Base-by-base conservation (phyloP, 2,797 vertebrate genomes). In the Balearica regulorum region DNA sequence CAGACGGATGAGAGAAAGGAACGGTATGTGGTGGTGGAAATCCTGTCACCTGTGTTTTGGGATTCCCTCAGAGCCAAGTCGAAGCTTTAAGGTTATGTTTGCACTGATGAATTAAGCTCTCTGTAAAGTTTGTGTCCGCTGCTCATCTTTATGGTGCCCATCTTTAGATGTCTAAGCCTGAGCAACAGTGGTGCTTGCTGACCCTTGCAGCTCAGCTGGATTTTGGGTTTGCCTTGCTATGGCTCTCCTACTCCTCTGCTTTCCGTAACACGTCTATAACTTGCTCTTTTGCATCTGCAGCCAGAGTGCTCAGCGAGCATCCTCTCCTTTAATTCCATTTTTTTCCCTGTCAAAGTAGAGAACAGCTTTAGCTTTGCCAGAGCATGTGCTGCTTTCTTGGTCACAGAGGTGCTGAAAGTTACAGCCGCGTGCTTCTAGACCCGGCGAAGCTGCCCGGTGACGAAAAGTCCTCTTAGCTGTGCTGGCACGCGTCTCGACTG, bases 261-360 rank as follows among this genome's bases (percentile, higher is more conserved):
- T 58, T 33, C 75, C 0, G 0, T 2, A 11, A 4, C 21, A 0
- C 0, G 3, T 10, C 26, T 46, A 1, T 26, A 14, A 73, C 46
- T 53, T 37, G 26, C 43, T 39, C 37, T 65, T 72, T 51, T 12
- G 43, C 51, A 22, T 29, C 51, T 24, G 17, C 49, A 43, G 15
- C 51, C 81, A 49, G 57, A 1, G 10, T 28, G 17, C 37, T 84
- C 73, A 10, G 70, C 1, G 9, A 81, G 29, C 39, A 60, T 19
- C 83, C 41, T 69, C 41, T 73, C 29, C 58, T 48, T 76, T 21
- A 49, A 49, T 72, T 37, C 65, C 46, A 25, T 12, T n/a, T 22
- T 22, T 20, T 49, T 46, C 28, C 37, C 37, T 8, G 18, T 25
- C 75, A 73, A 51, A 93, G 86, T 4, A 68, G 76, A 78, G 90